Conservation (phyloP, 2,888 invertebrate genomes). For the Euphydryas editha region DNA sequence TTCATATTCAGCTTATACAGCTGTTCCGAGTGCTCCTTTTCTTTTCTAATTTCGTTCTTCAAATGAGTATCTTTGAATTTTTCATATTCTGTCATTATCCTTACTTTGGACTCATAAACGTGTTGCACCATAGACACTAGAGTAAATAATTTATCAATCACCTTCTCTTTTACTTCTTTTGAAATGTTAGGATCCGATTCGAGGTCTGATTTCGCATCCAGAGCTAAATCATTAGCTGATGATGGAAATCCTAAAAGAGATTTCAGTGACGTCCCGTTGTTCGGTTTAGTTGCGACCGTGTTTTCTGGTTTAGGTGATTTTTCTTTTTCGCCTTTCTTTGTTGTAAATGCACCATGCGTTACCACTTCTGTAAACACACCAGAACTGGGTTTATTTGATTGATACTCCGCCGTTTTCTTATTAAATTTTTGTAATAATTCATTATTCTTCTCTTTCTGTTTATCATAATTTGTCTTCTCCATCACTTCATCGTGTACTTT, state of each 20-base stretch:
- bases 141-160: conserved; percentile 72
- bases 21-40: conserved; percentile 76
- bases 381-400: conserved; percentile 69
- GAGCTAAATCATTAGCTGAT: conserved; percentile 75
- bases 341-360: conserved; percentile 73
- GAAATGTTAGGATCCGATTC: conserved; percentile 76
- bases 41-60: conserved; percentile 71
- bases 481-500: conserved; percentile 65
- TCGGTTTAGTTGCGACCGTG: conserved; percentile 46
- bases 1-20: conserved; percentile 77
- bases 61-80: conserved; percentile 74
- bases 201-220: conserved; percentile 76
- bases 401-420: conserved; percentile 74
- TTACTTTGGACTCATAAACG: conserved; percentile 75
- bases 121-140: conserved; percentile 78
- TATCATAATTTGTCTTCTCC: conserved; percentile 64
- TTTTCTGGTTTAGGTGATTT: conserved; percentile 56
- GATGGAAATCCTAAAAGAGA: conserved; percentile 74
- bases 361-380: conserved; percentile 78
- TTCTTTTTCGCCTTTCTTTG: conserved; percentile 60
- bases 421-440: conserved; percentile 70
- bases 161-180: conserved; percentile 72
- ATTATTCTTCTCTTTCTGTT: conserved; percentile 71
- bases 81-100: conserved; percentile 74
- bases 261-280: conserved; percentile 61